Evolutionary conservation across 2,113 vertebrate species (phyloP).

Genomic region (Onychorhynchus coronatus): DNA sequence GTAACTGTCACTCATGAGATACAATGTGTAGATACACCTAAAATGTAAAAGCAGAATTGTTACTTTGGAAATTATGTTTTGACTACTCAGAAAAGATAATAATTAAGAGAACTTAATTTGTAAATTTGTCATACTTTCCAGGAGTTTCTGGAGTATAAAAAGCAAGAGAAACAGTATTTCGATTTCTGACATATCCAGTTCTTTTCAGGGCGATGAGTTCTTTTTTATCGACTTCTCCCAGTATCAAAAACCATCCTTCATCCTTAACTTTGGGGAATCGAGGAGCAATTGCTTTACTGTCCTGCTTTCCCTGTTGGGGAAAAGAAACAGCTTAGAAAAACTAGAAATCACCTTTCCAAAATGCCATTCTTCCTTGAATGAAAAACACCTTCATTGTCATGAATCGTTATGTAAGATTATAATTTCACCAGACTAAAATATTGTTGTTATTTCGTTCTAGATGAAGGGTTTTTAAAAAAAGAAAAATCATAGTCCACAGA

Average conservation of each 20-base stretch:
- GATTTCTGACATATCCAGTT: conserved; percentile 84
- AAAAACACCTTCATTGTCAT: neutral
- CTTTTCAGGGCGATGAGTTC: conserved; percentile 93
- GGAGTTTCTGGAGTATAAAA: conserved; percentile 91
- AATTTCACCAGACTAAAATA: neutral
- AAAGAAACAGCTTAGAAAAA: conserved; percentile 20
- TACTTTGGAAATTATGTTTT: neutral
- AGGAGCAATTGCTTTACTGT: conserved; percentile 87
- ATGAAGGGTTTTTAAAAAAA: neutral
- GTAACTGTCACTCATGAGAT: conserved; percentile 98
- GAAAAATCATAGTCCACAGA: neutral
- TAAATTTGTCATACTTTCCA: conserved; percentile 81
- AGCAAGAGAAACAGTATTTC: conserved; percentile 78
- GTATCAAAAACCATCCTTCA: conserved; percentile 93
- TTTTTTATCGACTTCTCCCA: conserved; percentile 92
- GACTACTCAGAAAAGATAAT: neutral
- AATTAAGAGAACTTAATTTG: neutral
- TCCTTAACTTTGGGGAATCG: conserved; percentile 93
- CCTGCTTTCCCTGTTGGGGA: conserved; percentile 85
- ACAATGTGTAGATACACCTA: conserved; percentile 95
- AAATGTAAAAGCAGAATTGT: neutral
- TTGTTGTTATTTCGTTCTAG: neutral
- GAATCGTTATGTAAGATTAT: neutral
- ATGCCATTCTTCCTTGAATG: neutral
- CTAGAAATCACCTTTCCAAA: neutral